Evolutionary conservation across 2,797 vertebrate genomes (phyloP).

Genomic region (Psittacula echo): DNA sequence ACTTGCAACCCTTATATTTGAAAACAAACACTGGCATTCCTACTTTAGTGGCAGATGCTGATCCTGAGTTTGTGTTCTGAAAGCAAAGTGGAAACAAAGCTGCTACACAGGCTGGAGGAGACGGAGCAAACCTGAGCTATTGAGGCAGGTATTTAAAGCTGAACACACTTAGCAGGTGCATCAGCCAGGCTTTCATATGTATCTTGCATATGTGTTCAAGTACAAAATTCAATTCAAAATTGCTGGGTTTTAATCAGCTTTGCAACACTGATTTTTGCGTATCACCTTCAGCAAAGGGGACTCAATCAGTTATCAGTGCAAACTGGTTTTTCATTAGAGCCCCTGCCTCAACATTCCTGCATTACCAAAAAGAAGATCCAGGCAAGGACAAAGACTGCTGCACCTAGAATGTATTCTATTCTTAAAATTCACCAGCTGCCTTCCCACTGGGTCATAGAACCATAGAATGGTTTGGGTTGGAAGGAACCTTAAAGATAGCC

Average conservation of each 20-base stretch:
- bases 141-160: neutral
- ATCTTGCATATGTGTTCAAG: neutral
- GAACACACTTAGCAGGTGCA: neutral
- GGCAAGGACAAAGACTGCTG: neutral
- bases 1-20: neutral
- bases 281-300: neutral
- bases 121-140: neutral
- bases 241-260: neutral
- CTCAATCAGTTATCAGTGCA: neutral
- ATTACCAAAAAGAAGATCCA: neutral
- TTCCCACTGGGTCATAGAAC: neutral
- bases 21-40: neutral
- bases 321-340: rapidly evolving
- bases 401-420: rapidly evolving
- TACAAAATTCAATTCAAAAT: neutral
- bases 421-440: neutral
- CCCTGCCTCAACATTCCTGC: neutral
- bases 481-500: too few relatives aligned
- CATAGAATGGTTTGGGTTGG: neutral
- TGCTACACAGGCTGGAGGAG: neutral
- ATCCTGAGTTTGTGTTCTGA: neutral
- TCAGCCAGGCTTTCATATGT: rapidly evolving
- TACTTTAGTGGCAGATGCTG: neutral
- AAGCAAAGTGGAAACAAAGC: neutral
- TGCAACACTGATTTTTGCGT: neutral